Evolutionary conservation across 35 echinoderm and acorn worm genomes (phyloP), one percentile per base, ranked within the genome.

Genomic region (Acanthaster planci): DNA sequence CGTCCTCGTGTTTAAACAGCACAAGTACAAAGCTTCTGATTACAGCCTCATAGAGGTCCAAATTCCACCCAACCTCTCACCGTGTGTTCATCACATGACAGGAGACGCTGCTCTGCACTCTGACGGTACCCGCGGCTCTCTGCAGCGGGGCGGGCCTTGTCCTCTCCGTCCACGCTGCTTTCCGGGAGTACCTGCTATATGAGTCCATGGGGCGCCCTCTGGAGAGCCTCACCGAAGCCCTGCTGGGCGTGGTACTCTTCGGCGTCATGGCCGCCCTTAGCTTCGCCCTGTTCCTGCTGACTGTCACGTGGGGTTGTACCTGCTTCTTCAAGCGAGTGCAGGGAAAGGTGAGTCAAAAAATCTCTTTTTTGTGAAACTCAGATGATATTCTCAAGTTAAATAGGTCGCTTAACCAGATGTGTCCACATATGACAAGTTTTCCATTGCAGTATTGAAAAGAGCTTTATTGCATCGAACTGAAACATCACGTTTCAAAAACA

Each of bases 171-270:
- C 34, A 72, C 64, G 64, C 64, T 6, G 26, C 64, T 14, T 72
- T 26, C 64, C 22, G 30, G 34, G 64, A 72, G 64, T 26, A 31
- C 64, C 64, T 31, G 64, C 26, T 72, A 29, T 72, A 72, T 9
- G 19, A 72, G 15, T 72, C 64, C 0, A 2, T 27, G 30, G 64
- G 64, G 64, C 64, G 64, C 64, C 64, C 64, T 72, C 64, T 72
- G 34, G 64, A 72, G 7, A 26, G 7, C 23, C 34, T 72, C 1
- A 26, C 14, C 34, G 26, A 72, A 14, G 64, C 21, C 64, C 14
- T 72, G 34, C 64, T 72, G 64, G 64, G 64, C 64, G 64, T 72
- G 64, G 64, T 26, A 2, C 64, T 72, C 9, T 72, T 72, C 34
- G 64, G 26, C 2, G 18, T 34, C 23, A 72, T 72, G 64, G 64